Evolutionary conservation across 2,888 invertebrate species (phyloP).

Genomic region (Catocala sponsa): DNA sequence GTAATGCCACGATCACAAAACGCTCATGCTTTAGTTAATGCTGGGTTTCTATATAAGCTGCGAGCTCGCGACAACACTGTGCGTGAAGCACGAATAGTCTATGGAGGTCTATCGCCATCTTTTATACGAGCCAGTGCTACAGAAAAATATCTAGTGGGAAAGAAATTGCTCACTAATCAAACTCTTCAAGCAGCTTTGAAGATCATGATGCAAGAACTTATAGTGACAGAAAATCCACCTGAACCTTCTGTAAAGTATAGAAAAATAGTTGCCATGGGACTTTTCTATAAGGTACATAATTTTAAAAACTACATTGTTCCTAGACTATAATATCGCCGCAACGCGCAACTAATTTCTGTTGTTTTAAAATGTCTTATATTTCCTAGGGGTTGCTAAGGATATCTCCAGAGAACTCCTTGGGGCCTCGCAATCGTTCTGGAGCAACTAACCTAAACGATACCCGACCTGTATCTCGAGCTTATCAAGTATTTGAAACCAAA

Average conservation of each 20-base stretch:
- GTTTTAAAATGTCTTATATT: background rate
- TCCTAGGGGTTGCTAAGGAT: constrained; percentile 83
- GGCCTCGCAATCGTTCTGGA: constrained; percentile 80
- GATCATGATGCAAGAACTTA: constrained; percentile 60
- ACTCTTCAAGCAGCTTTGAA: constrained; percentile 72
- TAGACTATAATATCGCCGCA: no score
- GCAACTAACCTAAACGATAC: constrained; percentile 64
- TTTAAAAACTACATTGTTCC: no score
- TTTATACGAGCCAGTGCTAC: constrained; percentile 83
- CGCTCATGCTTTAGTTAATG: constrained; percentile 92
- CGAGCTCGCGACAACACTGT: constrained; percentile 41
- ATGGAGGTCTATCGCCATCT: constrained; percentile 85
- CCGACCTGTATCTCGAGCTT: constrained; percentile 87
- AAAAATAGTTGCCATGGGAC: constrained; percentile 84
- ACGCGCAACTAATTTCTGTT: no score
- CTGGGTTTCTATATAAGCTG: constrained; percentile 89
- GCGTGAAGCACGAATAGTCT: constrained; percentile 82
- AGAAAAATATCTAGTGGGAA: constrained; percentile 81
- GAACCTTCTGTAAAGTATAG: constrained; percentile 88
- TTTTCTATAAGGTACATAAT: constrained; percentile 89
- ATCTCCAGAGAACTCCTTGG: constrained; percentile 74
- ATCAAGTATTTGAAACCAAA: constrained; percentile 89
- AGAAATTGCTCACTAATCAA: constrained; percentile 68
- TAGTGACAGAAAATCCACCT: constrained; percentile 71
- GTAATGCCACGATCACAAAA: constrained; percentile 92